Evolutionary conservation across 2,113 vertebrate species (phyloP), one percentile per base, ranked within the genome.

Genomic region (Cololabis saira): DNA sequence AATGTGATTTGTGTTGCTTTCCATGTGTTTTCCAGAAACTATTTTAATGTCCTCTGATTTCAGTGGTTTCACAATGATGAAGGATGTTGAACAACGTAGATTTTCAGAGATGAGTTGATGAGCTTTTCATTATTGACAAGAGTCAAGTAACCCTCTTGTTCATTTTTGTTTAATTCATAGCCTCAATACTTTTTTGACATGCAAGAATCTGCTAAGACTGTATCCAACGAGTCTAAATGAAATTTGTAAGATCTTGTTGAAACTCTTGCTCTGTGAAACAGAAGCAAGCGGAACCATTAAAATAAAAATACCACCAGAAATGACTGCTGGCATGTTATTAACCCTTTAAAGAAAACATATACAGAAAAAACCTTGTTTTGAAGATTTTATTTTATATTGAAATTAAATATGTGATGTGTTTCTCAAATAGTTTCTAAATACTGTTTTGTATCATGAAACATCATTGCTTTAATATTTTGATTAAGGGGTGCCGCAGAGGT

Each of bases 161-260:
- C 7, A 40, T 21, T 37, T 11, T 11, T 44, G 41, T 66, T 40
- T 56, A 47, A 49, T 44, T n/a, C 16, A 15, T 37, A 30, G 37
- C 13, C 12, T 51, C 55, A 33, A 48, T 45, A 44, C 41, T 30
- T 58, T 33, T 67, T 52, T 67, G 13, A 80, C 54, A 44, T 57
- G 16, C 12, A 19, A 49, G 61, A 54, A 61, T 64, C 49, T 21
- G 70, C 67, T 18, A 54, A 24, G 66, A 80, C 41, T 63, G 54
- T 67, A 71, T 71, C 37, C 50, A 19, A 47, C 27, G 15, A 45
- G 58, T 9, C 4, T 17, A 55, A 53, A 58, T 48, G 3, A 15
- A 2, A 62, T 75, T 81, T 80, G 57, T 74, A 65, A 48, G 66
- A 67, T 60, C 17, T 16, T 63, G 48, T 71, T 61, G 4, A 50